phyloP scores from a whole-genome alignment of 2,888 invertebrate species.

The Agonopterix arenella region DNA sequence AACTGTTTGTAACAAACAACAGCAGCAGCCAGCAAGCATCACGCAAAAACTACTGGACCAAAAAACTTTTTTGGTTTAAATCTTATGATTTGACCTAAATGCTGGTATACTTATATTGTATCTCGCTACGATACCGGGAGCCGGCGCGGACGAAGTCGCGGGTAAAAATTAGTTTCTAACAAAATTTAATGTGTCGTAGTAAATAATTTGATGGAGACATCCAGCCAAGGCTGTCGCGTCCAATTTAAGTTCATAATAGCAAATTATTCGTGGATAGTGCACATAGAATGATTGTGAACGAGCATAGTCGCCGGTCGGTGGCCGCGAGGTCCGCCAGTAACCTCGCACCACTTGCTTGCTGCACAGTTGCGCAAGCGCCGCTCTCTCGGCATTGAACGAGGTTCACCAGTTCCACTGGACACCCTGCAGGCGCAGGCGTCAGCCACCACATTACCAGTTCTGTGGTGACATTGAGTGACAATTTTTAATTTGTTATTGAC shows the following conservation, averaged over 20 bases:
- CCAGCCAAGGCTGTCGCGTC: too few relatives aligned
- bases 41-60: too few relatives aligned
- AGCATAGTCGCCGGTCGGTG: conserved; percentile 13
- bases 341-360: conserved; percentile 65
- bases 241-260: not conserved
- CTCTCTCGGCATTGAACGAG: conserved; percentile 71
- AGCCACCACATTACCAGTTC: not conserved
- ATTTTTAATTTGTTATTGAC: too few relatives aligned
- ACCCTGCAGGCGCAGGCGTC: not conserved
- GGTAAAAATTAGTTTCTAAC: not conserved
- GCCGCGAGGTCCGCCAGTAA: conserved; percentile 52
- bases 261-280: conserved; percentile 1
- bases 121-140: too few relatives aligned
- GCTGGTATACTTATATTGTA: too few relatives aligned
- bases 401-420: conserved; percentile 22
- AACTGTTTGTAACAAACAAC: too few relatives aligned
- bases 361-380: conserved; percentile 30
- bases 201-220: too few relatives aligned
- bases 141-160: too few relatives aligned
- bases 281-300: conserved; percentile 1
- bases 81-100: too few relatives aligned
- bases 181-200: not conserved
- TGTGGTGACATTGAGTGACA: conserved; percentile 1
- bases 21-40: too few relatives aligned
- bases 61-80: too few relatives aligned